Percentiles rank a stretch among this genome's conserved stretches.
Conservation (phyloP, 2,888 invertebrate genomes). For the Lacanobia oleracea region DNA sequence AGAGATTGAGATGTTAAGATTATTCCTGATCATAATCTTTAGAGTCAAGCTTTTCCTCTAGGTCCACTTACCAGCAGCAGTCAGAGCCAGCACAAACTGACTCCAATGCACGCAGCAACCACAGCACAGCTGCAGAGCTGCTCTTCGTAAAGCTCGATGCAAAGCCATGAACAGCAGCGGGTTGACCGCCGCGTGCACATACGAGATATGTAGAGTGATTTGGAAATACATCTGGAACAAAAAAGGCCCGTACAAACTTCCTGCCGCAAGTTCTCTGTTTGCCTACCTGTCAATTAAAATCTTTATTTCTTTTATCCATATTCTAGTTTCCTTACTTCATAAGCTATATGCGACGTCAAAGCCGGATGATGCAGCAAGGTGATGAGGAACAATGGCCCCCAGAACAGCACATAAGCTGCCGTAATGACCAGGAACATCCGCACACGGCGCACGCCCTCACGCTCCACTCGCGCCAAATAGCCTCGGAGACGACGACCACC, state of each 20-base stretch:
- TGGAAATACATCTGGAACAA: constrained; percentile 89
- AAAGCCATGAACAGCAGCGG: constrained; percentile 95
- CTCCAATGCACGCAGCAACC: constrained; percentile 93
- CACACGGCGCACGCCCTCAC: constrained; percentile 95
- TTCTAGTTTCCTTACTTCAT: constrained; percentile 94
- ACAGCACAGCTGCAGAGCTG: constrained; percentile 94
- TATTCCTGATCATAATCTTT: not conserved
- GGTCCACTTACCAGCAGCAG: constrained; percentile 84
- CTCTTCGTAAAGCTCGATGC: constrained; percentile 94
- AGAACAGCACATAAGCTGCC: constrained; percentile 96
- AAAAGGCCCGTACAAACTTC: not conserved
- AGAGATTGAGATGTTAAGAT: not conserved
- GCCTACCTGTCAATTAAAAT: not conserved
- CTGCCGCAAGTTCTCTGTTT: not conserved
- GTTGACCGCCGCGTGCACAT: constrained; percentile 96
- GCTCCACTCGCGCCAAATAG: constrained; percentile 94
- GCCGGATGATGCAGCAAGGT: constrained; percentile 95
- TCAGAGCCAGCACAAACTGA: constrained; percentile 90
- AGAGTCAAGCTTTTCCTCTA: not conserved
- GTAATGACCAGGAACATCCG: constrained; percentile 97
- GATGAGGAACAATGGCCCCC: constrained; percentile 97
- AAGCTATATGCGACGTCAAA: constrained; percentile 93
- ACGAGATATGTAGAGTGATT: constrained; percentile 96
- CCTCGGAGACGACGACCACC: constrained; percentile 94
- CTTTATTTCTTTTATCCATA: too few relatives aligned